These are phyloP conservation scores for Sandelia bainsii DNA, from an alignment of 2,797 vertebrate species.

Conservation along the genomic window DNA sequence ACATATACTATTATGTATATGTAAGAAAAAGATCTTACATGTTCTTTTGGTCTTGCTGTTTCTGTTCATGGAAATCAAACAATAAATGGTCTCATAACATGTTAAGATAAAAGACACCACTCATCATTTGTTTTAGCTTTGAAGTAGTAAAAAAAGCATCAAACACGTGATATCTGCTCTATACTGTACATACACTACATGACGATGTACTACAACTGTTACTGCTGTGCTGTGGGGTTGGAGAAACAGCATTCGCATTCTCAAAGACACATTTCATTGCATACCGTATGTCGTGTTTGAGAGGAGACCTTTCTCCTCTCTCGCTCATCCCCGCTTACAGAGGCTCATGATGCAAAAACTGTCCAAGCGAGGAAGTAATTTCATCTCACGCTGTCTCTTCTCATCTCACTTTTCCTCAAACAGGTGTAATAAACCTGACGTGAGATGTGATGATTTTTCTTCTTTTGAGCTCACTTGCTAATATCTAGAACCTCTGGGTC, in stretches of 20 bases:
- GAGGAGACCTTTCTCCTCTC: not conserved
- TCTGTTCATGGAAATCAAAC: not conserved
- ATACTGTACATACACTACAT: not conserved
- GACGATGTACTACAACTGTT: not conserved
- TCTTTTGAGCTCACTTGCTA: not conserved
- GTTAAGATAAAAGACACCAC: slow-evolving; percentile 6
- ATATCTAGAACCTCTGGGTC: slow-evolving; percentile 31
- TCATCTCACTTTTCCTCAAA: slow-evolving; percentile 8
- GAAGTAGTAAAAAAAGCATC: not conserved
- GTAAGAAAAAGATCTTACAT: too few relatives aligned
- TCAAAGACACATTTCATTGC: slow-evolving; percentile 7
- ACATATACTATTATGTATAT: too few relatives aligned
- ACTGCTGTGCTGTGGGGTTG: not conserved
- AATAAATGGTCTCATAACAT: slow-evolving; percentile 1
- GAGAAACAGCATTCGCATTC: slow-evolving; percentile 12
- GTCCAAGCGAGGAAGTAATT: slow-evolving; percentile 14
- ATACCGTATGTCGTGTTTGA: not conserved
- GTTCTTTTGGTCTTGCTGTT: too few relatives aligned
- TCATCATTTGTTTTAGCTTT: not conserved
- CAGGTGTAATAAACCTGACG: slow-evolving; percentile 28
- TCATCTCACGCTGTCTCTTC: slow-evolving; percentile 5
- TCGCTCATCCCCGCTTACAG: not conserved
- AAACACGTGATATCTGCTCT: not conserved
- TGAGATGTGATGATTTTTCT: slow-evolving; percentile 16
- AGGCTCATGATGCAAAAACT: slow-evolving; percentile 7